These are phyloP conservation scores for Eunapius fragilis DNA, from an alignment of 37 sponge, comb jelly and placozoan genomes.

Conservation along the genomic window DNA sequence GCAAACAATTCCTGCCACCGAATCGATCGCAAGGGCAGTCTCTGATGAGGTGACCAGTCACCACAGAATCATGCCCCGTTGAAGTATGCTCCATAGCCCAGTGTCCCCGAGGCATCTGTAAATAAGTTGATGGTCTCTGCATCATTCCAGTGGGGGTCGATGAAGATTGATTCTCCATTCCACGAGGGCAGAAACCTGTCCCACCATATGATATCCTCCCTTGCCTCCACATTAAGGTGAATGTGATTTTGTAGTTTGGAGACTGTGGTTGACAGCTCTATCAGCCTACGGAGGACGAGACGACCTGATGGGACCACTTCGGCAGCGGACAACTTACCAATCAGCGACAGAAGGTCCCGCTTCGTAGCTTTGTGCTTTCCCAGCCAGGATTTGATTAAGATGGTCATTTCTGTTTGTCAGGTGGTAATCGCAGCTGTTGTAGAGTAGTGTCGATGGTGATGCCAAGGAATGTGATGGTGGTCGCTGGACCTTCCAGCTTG, in stretches of 20 bases:
- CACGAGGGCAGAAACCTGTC: not conserved
- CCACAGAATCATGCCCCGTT: constrained; percentile 19
- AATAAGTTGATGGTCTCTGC: constrained; percentile 13
- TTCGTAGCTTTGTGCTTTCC: not conserved
- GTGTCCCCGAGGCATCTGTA: constrained; percentile 32
- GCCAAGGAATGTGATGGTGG: constrained; percentile 29
- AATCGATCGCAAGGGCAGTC: not conserved
- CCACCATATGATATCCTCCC: constrained; percentile 38
- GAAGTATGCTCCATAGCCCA: constrained; percentile 46
- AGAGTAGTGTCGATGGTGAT: constrained; percentile 7
- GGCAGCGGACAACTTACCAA: constrained; percentile 20
- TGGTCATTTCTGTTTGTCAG: not conserved
- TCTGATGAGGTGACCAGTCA: constrained; percentile 24
- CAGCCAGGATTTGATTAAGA: not conserved
- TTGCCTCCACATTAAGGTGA: not conserved
- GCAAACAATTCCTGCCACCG: constrained; percentile 16
- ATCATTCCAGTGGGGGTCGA: not conserved
- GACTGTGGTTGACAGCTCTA: constrained; percentile 18
- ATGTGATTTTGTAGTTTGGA: not conserved
- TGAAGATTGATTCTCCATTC: constrained; percentile 17
- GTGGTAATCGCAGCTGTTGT: constrained; percentile 21
- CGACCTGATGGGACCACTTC: constrained; percentile 24
- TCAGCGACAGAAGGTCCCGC: constrained; percentile 7
- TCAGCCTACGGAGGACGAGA: constrained; percentile 11
- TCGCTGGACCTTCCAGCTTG: constrained; percentile 17